Conservation (phyloP, 2,113 vertebrate species). For the Aleadryas rufinucha region DNA sequence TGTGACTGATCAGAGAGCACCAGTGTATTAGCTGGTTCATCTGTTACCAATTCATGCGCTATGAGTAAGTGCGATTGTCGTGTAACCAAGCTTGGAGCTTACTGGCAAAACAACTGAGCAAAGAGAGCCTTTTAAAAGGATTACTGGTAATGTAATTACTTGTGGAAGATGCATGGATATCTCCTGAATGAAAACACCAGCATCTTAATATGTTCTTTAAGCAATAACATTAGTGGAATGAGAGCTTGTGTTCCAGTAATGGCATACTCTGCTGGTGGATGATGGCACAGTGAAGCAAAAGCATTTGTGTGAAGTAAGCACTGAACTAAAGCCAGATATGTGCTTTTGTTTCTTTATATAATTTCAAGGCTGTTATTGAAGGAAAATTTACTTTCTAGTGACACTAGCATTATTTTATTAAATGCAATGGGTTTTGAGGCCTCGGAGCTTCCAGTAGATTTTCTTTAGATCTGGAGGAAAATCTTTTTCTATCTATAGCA, state of each 20-base stretch:
- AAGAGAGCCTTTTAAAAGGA: constrained; percentile 17
- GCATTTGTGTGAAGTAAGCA: not conserved
- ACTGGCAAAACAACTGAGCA: constrained; percentile 34
- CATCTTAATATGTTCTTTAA: not conserved
- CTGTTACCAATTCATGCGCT: not conserved
- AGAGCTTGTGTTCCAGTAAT: not conserved
- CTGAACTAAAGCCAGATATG: not conserved
- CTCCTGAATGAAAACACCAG: not conserved
- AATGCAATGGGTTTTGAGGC: not conserved
- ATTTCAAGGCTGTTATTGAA: constrained; percentile 30
- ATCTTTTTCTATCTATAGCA: not conserved
- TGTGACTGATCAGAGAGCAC: not conserved
- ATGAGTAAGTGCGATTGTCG: not conserved
- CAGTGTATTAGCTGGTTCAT: not conserved
- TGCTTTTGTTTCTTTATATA: not conserved
- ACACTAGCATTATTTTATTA: constrained; percentile 10
- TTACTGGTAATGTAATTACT: constrained; percentile 15
- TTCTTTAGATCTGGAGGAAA: not conserved
- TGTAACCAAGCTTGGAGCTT: constrained; percentile 4
- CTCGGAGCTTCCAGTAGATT: not conserved
- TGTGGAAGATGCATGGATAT: not conserved
- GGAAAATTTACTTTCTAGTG: not conserved
- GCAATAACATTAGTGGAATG: not conserved
- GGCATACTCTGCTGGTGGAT: not conserved
- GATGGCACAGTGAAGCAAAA: not conserved